Conservation (phyloP, 1,140 invertebrate genomes). For the Calliphora vicina region DNA sequence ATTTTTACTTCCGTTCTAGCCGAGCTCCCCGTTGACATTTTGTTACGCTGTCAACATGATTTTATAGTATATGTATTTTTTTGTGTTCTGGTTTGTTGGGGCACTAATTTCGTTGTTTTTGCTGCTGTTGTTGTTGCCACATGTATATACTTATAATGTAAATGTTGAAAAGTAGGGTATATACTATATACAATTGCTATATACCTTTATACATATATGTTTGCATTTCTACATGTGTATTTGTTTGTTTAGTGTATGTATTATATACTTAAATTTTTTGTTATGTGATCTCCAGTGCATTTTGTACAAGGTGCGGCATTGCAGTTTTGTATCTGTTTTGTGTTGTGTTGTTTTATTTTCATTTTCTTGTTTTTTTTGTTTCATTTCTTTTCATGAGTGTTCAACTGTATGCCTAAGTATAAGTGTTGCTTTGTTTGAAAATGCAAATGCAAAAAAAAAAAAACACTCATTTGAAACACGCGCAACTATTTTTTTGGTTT, state of each 20-base stretch:
- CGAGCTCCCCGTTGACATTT: slow-evolving; percentile 17
- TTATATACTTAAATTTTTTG: background rate
- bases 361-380: no score
- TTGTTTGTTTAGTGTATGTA: background rate
- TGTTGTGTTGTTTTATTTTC: no score
- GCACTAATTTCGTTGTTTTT: background rate
- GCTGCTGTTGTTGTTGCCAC: slow-evolving; percentile 1
- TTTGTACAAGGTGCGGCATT: slow-evolving; percentile 47
- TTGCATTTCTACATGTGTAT: background rate
- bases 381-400: background rate
- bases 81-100: background rate
- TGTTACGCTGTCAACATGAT: background rate
- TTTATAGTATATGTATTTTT: background rate
- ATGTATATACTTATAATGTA: slow-evolving; percentile 23
- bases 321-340: slow-evolving; percentile 8
- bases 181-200: background rate
- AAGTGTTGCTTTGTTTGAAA: background rate
- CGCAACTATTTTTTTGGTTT: background rate
- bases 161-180: background rate
- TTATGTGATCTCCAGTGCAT: slow-evolving; percentile 45
- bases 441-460: background rate
- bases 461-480: background rate
- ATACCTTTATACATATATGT: background rate
- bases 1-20: background rate
- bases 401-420: background rate